phyloP scores from a whole-genome alignment of 2,797 vertebrate genomes.

The Alfaro cultratus region DNA sequence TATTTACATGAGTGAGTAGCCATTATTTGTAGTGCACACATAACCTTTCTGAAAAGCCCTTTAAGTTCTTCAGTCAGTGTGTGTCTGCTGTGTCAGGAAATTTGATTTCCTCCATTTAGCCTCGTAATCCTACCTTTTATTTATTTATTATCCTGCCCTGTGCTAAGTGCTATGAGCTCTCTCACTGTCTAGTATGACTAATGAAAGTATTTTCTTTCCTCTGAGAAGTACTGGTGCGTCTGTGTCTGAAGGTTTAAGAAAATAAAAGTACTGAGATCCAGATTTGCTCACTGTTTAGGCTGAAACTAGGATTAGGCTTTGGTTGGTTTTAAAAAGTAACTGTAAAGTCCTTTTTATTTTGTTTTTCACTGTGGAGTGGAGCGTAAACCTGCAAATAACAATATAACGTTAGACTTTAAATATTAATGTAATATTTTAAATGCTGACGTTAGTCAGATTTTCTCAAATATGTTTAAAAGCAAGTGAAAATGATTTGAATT shows the following conservation, averaged over 20 bases:
- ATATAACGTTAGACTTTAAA: background rate
- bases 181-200: conserved; percentile 42
- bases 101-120: conserved; percentile 80
- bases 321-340: background rate
- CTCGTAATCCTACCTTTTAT: conserved; percentile 75
- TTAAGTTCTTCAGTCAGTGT: conserved; percentile 47
- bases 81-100: conserved; percentile 70
- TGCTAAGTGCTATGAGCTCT: conserved; percentile 68
- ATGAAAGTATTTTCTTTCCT: conserved; percentile 53
- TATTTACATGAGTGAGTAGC: conserved; percentile 23
- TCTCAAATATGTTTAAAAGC: background rate
- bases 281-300: background rate
- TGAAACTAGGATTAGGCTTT: background rate
- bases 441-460: background rate
- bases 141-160: conserved; percentile 69
- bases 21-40: conserved; percentile 30
- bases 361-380: background rate
- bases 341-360: background rate
- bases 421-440: background rate
- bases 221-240: conserved; percentile 14
- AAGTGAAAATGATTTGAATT: background rate
- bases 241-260: conserved; percentile 26
- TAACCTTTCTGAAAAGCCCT: conserved; percentile 44
- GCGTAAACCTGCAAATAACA: background rate
- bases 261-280: background rate